Conservation (phyloP, 2,797 vertebrate genomes). For the Perodicticus potto region DNA sequence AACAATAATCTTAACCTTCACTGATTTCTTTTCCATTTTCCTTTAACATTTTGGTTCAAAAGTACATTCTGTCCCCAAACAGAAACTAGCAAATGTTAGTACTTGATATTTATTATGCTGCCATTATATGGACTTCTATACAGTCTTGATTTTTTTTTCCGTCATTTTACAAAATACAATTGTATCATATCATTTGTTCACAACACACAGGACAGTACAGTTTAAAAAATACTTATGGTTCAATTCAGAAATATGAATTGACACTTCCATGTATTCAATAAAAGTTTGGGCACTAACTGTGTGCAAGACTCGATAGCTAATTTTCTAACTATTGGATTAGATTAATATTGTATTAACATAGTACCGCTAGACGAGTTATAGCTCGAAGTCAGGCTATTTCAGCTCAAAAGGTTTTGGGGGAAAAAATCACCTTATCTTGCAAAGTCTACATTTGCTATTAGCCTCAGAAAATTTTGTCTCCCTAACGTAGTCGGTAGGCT, state of each 20-base stretch:
- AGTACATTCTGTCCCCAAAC: not conserved
- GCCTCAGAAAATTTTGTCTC: not conserved
- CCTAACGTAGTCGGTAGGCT: not conserved
- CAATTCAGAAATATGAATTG: not conserved
- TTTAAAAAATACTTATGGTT: conserved; percentile 30
- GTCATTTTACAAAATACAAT: conserved; percentile 22
- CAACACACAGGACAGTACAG: not conserved
- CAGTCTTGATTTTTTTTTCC: not conserved
- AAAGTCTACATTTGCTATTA: conserved; percentile 34
- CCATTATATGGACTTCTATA: not conserved
- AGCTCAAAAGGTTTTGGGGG: not conserved
- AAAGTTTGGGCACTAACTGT: not conserved
- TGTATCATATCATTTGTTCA: not conserved
- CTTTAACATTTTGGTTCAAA: not conserved
- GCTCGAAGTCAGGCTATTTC: not conserved
- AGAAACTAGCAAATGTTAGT: conserved; percentile 24
- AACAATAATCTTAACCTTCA: not conserved
- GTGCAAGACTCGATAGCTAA: not conserved
- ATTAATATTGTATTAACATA: not conserved
- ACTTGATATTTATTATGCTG: not conserved
- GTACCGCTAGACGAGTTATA: not conserved
- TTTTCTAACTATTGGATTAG: conserved; percentile 52
- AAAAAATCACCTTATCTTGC: not conserved
- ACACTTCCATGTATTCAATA: conserved; percentile 8
- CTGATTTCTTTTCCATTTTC: not conserved